These are phyloP conservation scores for Enteromius unitaeniatus DNA, from an alignment of 2,797 vertebrate species.

Conservation along the genomic window DNA sequence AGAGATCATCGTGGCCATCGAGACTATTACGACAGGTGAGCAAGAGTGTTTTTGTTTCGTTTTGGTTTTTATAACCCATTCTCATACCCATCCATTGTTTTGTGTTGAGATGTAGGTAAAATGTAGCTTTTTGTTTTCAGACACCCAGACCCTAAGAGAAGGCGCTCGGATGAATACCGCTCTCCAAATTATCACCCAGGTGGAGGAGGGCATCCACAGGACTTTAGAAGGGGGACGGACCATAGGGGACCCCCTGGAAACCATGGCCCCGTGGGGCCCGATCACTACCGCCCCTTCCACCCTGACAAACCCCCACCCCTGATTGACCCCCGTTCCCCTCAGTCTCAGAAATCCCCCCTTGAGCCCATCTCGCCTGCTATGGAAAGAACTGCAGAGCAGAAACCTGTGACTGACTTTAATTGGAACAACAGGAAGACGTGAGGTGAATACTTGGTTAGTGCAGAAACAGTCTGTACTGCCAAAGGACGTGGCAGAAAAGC, in stretches of 20 bases:
- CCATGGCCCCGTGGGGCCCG: constrained; percentile 83
- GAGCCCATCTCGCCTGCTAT: constrained; percentile 86
- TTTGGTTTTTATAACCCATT: too few species aligned
- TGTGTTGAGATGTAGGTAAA: not conserved
- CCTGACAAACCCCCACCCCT: constrained; percentile 88
- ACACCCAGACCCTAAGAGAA: constrained; percentile 91
- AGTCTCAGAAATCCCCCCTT: constrained; percentile 92
- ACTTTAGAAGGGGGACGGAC: constrained; percentile 92
- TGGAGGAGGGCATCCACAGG: constrained; percentile 84
- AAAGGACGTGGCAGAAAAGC: constrained; percentile 60
- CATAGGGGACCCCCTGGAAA: constrained; percentile 80
- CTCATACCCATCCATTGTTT: not conserved
- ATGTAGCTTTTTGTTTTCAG: constrained; percentile 67
- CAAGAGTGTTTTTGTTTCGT: not conserved
- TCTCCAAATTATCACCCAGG: constrained; percentile 80
- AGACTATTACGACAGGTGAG: constrained; percentile 94
- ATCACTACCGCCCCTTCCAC: constrained; percentile 93
- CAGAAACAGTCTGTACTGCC: constrained; percentile 74
- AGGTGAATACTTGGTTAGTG: constrained; percentile 59
- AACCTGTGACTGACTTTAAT: constrained; percentile 85
- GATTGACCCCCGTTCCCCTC: constrained; percentile 91
- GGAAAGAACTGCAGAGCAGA: constrained; percentile 88
- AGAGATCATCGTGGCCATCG: constrained; percentile 91
- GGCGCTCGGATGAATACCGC: constrained; percentile 88
- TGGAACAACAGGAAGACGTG: constrained; percentile 93